Conservation (phyloP, 2,888 invertebrate species). For the Pristionchus arcanus region DNA sequence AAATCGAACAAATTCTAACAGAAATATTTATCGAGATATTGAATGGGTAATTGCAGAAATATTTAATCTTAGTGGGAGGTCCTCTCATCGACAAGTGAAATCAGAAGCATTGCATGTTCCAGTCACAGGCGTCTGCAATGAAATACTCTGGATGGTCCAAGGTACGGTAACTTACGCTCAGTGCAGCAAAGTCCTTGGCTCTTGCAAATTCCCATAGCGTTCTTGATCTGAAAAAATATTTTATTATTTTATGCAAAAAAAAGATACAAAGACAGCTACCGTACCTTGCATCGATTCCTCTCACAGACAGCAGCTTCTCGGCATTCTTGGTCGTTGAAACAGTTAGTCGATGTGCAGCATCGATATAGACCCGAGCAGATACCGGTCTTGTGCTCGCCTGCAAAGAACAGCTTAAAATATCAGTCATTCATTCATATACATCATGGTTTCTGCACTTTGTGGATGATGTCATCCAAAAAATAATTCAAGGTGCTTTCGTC, state of each 20-base stretch:
- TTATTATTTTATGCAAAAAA: not conserved
- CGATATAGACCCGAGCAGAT: slow-evolving; percentile 66
- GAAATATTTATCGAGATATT: not conserved
- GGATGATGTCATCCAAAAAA: too few relatives aligned
- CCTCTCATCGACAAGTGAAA: not conserved
- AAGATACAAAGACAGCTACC: not conserved
- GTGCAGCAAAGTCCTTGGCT: slow-evolving; percentile 62
- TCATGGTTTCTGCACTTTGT: too few relatives aligned
- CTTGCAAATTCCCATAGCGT: slow-evolving; percentile 60
- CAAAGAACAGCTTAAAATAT: not conserved
- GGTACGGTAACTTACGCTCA: slow-evolving; percentile 55
- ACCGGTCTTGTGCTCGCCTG: slow-evolving; percentile 67
- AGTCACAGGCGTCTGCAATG: slow-evolving; percentile 36
- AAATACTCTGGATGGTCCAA: not conserved
- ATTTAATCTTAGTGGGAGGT: not conserved
- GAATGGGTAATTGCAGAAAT: not conserved
- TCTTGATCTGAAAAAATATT: slow-evolving; percentile 56
- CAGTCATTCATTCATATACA: not conserved
- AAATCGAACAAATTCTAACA: slow-evolving; percentile 42
- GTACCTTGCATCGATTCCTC: slow-evolving; percentile 63
- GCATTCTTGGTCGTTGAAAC: slow-evolving; percentile 64
- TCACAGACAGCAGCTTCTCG: slow-evolving; percentile 60
- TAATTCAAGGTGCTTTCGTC: too few relatives aligned
- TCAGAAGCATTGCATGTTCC: slow-evolving; percentile 53
- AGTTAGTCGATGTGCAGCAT: slow-evolving; percentile 69